Base-by-base conservation (phyloP, 2,797 vertebrate genomes). In the Arrhamphus sclerolepis region DNA sequence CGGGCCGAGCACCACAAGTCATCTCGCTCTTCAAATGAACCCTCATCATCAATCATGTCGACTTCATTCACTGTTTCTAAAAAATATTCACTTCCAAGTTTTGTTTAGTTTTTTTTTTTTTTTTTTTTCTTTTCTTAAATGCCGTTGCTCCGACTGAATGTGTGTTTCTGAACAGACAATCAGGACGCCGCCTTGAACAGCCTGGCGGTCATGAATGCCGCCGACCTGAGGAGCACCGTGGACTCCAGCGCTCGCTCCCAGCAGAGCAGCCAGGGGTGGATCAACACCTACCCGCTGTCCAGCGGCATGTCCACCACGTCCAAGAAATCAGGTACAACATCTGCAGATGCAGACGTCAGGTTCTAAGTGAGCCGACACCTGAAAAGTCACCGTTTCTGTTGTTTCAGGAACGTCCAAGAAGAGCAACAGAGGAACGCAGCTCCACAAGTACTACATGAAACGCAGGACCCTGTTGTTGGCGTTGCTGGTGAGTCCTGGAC, bases 391-490 rank as follows among this genome's bases (percentile, higher is more conserved):
- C n/a, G n/a, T n/a, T n/a, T n/a, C n/a, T n/a, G n/a, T 1, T 62
- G 5, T 49, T 57, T 1, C 26, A 98, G 96, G 97, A 11, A 91
- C 95, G 80, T 96, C 97, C 17, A 98, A 98, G 92, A 99, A 99
- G 84, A 97, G 94, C 7, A 98, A 96, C 91, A 81, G 96, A 74
- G 97, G 96, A 9, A 97, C 96, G 0, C 97, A 99, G 84, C 91
- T 99, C 0, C 97, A 99, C 85, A 98, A 98, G 74, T 99, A 98
- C 89, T 99, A 98, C 89, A 99, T 98, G 96, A 99, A 98, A 14
- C 93, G 97, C 50, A 92, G 97, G 72, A 98, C 95, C 0, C 86
- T 98, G 51, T 73, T 98, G 49, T 86, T 99, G 14, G 97, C 97
- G 0, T 71, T 99, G 64, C 89, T 99, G 94, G 97, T 98, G 81